Conservation (phyloP, 2,888 invertebrate species). For the Operophtera brumata region DNA sequence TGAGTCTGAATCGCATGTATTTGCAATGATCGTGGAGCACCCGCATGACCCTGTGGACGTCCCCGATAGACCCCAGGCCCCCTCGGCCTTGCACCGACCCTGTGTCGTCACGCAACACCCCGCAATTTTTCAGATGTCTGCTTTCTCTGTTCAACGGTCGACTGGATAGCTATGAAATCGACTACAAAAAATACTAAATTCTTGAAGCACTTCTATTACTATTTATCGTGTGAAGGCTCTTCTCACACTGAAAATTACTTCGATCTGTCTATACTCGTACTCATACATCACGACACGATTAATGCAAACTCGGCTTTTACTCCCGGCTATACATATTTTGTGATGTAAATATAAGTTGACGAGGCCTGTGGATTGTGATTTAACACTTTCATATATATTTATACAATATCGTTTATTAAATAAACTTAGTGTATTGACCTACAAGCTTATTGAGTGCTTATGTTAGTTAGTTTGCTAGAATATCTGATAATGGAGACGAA, state of each 20-base stretch:
- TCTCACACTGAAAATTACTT: conserved; percentile 27
- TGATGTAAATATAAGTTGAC: conserved; percentile 24
- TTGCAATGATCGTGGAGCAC: conserved; percentile 60
- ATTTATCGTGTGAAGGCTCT: conserved; percentile 28
- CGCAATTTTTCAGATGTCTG: conserved; percentile 51
- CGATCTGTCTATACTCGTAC: conserved; percentile 19
- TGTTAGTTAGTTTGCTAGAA: too few species aligned
- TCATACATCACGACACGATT: conserved; percentile 11
- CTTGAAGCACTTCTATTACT: conserved; percentile 25
- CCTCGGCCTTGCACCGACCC: conserved; percentile 42
- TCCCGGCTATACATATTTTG: conserved; percentile 37
- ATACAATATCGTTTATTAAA: background rate
- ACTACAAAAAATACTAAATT: conserved; percentile 17
- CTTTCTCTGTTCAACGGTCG: conserved; percentile 56
- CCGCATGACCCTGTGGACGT: conserved; percentile 71
- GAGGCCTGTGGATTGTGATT: conserved; percentile 44
- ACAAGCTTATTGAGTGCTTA: too few species aligned
- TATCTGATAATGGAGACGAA: too few species aligned
- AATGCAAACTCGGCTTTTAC: conserved; percentile 35
- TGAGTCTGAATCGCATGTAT: conserved; percentile 63
- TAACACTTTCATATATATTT: background rate
- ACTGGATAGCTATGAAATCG: conserved; percentile 24
- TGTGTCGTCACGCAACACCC: conserved; percentile 28
- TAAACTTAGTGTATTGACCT: too few species aligned
- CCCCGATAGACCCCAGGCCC: conserved; percentile 36